A percentile compares a stretch with the other conserved stretches of the same genome.
Evolutionary conservation across 2,888 invertebrate genomes (phyloP).

Genomic region (Corbicula japonica): DNA sequence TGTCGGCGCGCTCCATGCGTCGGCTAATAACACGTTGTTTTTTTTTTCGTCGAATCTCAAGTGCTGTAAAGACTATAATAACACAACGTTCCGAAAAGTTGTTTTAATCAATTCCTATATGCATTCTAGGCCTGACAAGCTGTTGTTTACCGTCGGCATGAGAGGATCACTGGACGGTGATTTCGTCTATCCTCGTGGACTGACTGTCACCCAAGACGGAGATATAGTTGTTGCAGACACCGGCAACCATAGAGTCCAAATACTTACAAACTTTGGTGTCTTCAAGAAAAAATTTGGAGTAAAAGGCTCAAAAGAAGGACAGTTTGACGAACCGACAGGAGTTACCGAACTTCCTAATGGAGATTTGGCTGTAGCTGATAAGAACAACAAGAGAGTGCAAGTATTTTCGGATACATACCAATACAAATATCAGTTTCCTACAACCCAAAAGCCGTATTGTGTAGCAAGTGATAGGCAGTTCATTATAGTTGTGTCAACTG

Average conservation of each 20-base stretch:
- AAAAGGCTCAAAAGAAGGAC: conserved; percentile 72
- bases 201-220: conserved; percentile 74
- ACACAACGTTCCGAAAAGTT: too few species aligned
- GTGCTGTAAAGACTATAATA: too few species aligned
- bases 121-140: conserved; percentile 80
- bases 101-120: too few species aligned
- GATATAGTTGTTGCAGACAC: conserved; percentile 83
- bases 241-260: conserved; percentile 83
- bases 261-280: conserved; percentile 79
- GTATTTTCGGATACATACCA: conserved; percentile 73
- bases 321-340: conserved; percentile 82
- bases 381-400: conserved; percentile 81
- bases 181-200: conserved; percentile 82
- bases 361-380: conserved; percentile 83
- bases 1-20: too few species aligned
- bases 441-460: conserved; percentile 74
- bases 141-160: conserved; percentile 78
- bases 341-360: conserved; percentile 81
- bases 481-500: conserved; percentile 79
- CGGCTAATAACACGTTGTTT: too few species aligned
- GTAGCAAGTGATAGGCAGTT: conserved; percentile 76
- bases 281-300: conserved; percentile 76
- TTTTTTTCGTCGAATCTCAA: too few species aligned
- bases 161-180: conserved; percentile 77
- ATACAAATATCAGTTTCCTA: conserved; percentile 75